Evolutionary conservation across 2,888 invertebrate genomes (phyloP).

Genomic region (Sthenelais limicola): DNA sequence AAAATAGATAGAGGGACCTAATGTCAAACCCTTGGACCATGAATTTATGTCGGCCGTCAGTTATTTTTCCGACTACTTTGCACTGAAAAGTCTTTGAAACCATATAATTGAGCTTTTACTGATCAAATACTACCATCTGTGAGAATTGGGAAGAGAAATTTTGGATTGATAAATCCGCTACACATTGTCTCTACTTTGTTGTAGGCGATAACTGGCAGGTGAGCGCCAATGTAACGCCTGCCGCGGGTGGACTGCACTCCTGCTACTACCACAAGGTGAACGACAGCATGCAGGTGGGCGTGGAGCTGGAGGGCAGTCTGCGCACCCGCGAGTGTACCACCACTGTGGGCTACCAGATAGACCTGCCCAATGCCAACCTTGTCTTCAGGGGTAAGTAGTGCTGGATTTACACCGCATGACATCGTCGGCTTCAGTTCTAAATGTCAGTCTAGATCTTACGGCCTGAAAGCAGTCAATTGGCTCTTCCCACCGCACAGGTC

Average conservation of each 20-base stretch:
- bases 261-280: conserved; percentile 96
- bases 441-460: too few species aligned
- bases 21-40: too few species aligned
- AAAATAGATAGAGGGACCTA: too few species aligned
- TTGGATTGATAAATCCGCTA: neutral
- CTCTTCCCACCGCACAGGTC: too few species aligned
- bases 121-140: too few species aligned
- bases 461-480: too few species aligned
- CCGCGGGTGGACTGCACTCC: conserved; percentile 86
- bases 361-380: conserved; percentile 94
- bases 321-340: conserved; percentile 92
- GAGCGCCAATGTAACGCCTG: conserved; percentile 72
- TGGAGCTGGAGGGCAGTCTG: conserved; percentile 94
- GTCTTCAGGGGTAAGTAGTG: conserved; percentile 86
- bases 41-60: too few species aligned
- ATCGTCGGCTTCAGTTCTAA: too few species aligned
- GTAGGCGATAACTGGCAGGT: conserved; percentile 75
- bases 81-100: too few species aligned
- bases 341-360: conserved; percentile 94
- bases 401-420: too few species aligned
- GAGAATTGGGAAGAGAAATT: too few species aligned
- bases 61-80: too few species aligned
- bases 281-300: conserved; percentile 90
- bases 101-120: neutral
- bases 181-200: conserved; percentile 43